phyloP scores from a whole-genome alignment of 2,797 vertebrate genomes.

The Sternarchorhynchus goeldii region DNA sequence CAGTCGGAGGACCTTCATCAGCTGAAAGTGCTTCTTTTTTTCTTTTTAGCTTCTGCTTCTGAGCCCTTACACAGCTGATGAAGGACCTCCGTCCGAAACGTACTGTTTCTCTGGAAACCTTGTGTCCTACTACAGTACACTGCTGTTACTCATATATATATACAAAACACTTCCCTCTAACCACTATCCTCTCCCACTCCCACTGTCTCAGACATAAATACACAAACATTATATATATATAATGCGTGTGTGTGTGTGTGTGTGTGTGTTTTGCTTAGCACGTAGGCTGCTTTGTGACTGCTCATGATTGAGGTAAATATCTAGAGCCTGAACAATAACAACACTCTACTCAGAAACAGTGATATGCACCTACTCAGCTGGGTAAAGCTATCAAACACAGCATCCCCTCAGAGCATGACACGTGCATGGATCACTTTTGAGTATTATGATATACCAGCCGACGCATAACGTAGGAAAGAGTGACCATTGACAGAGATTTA shows the following conservation, averaged over 20 bases:
- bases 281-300: conserved; percentile 49
- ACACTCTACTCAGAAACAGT: conserved; percentile 39
- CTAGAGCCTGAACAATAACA: conserved; percentile 24
- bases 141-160: not conserved
- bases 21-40: no score
- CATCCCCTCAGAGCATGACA: conserved; percentile 7
- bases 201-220: conserved; percentile 10
- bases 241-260: no score
- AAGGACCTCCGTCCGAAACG: no score
- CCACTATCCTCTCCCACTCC: not conserved
- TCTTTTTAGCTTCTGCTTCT: no score
- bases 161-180: conserved; percentile 5
- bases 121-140: not conserved
- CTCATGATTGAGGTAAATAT: conserved; percentile 38
- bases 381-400: conserved; percentile 44
- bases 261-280: conserved; percentile 43
- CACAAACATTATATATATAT: no score
- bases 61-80: no score
- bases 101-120: no score
- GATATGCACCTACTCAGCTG: conserved; percentile 33
- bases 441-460: conserved; percentile 5
- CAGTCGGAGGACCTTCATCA: no score
- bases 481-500: conserved; percentile 14
- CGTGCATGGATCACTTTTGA: conserved; percentile 19
- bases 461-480: conserved; percentile 27